These are phyloP conservation scores for Rhinogobio ventralis DNA, from an alignment of 2,797 vertebrate genomes.

Conservation along the genomic window DNA sequence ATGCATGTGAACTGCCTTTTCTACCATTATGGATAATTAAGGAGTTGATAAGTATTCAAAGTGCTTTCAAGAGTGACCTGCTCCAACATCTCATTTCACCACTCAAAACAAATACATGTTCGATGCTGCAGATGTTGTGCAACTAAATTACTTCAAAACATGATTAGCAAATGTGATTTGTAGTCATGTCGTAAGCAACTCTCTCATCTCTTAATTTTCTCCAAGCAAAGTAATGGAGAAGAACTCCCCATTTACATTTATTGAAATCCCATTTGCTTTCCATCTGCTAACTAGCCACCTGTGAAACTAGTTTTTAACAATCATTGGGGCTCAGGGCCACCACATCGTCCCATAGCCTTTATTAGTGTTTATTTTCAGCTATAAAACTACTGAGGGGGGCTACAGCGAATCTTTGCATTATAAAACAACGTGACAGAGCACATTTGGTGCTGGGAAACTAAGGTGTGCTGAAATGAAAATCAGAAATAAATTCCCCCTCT, in stretches of 20 bases:
- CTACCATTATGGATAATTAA: conserved; percentile 25
- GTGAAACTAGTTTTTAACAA: conserved; percentile 82
- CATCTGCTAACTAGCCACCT: conserved; percentile 78
- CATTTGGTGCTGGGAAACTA: conserved; percentile 57
- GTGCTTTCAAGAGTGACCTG: conserved; percentile 36
- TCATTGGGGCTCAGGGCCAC: conserved; percentile 63
- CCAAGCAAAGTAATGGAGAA: conserved; percentile 58
- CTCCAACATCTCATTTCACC: conserved; percentile 16
- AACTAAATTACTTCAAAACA: conserved; percentile 43
- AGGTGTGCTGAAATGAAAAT: conserved; percentile 70
- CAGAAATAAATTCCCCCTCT: conserved; percentile 73
- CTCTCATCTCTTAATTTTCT: conserved; percentile 72
- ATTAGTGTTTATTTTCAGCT: conserved; percentile 75
- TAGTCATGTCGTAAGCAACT: conserved; percentile 50
- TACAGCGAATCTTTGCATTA: conserved; percentile 71
- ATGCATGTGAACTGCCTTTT: conserved; percentile 1
- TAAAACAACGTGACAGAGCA: conserved; percentile 74
- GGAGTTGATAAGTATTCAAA: conserved; percentile 30
- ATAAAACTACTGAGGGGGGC: conserved; percentile 73
- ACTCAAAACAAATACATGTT: conserved; percentile 1
- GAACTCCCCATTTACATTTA: conserved; percentile 74
- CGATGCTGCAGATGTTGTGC: conserved; percentile 23
- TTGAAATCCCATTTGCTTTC: conserved; percentile 78
- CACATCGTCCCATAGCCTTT: conserved; percentile 65
- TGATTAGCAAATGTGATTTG: conserved; percentile 58